Evolutionary conservation across 2,797 vertebrate species (phyloP).

Genomic region (Ceryle rudis): DNA sequence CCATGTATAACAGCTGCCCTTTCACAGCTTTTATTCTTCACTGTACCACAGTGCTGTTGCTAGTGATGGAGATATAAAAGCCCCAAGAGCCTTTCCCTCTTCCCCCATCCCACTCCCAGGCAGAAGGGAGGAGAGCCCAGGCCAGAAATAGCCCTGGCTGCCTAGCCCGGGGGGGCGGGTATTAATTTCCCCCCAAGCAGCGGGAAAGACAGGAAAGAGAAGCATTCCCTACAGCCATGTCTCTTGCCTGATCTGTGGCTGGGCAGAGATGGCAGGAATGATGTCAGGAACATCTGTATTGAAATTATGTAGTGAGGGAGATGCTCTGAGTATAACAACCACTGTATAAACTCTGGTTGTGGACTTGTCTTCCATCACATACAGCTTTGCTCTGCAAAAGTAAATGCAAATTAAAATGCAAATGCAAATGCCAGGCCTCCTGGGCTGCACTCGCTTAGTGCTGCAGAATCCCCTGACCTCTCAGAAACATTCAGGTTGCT

Average conservation of each 20-base stretch:
- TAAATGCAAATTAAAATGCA: conserved; percentile 47
- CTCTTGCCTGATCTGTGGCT: not conserved
- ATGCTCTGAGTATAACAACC: not conserved
- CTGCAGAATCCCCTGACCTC: conserved; percentile 18
- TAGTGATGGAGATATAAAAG: not conserved
- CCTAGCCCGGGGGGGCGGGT: no score
- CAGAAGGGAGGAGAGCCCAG: not conserved
- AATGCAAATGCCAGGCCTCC: conserved; percentile 33
- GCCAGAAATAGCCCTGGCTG: not conserved
- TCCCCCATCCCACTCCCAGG: not conserved
- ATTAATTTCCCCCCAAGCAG: not conserved
- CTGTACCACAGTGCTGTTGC: not conserved
- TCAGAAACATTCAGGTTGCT: not conserved
- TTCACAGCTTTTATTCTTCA: not conserved
- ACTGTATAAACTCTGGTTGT: not conserved
- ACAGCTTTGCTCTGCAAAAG: not conserved
- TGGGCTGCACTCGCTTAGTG: not conserved
- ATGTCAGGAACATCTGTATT: not conserved
- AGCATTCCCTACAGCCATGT: not conserved
- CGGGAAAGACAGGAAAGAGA: not conserved
- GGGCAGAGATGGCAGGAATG: not conserved
- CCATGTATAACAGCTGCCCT: rapidly evolving
- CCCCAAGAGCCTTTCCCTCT: not conserved
- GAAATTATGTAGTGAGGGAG: not conserved
- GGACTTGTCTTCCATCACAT: not conserved